phyloP scores from a whole-genome alignment of 2,888 invertebrate genomes.

The Nomada fabriciana region DNA sequence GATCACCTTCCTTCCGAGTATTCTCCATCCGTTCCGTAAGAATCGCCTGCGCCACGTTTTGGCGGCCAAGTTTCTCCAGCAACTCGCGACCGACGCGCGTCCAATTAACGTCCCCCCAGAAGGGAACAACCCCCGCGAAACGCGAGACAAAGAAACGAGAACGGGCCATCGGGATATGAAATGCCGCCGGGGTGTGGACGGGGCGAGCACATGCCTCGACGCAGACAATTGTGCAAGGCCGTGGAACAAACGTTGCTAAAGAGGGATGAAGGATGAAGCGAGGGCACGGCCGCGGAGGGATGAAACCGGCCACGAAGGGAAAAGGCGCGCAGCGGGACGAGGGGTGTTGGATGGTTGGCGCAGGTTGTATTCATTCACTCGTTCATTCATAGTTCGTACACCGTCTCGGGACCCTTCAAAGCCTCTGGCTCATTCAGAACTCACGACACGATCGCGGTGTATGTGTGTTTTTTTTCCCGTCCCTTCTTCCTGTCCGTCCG shows the following conservation, averaged over 20 bases:
- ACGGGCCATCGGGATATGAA: background rate
- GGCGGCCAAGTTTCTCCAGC: no score
- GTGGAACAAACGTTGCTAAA: constrained; percentile 40
- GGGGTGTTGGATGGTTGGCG: constrained; percentile 66
- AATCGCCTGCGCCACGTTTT: background rate
- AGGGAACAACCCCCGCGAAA: background rate
- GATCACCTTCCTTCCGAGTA: constrained; percentile 1
- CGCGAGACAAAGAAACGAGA: background rate
- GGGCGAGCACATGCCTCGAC: constrained; percentile 32
- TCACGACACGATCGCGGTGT: constrained; percentile 70
- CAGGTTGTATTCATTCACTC: constrained; percentile 82
- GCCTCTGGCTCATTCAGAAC: constrained; percentile 76
- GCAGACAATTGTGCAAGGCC: constrained; percentile 42
- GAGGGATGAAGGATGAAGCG: constrained; percentile 51
- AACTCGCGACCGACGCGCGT: no score
- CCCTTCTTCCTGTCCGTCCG: constrained; percentile 64
- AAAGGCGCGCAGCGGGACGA: constrained; percentile 40
- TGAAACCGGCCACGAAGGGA: constrained; percentile 48
- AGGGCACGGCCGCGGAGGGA: constrained; percentile 53
- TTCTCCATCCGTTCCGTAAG: constrained; percentile 9
- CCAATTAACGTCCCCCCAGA: no score
- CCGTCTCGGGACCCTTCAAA: constrained; percentile 73
- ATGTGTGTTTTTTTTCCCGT: constrained; percentile 52
- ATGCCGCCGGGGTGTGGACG: background rate
- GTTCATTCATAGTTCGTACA: constrained; percentile 79